Conservation (phyloP, 2,113 vertebrate species). For the Melanerpes aurifrons region DNA sequence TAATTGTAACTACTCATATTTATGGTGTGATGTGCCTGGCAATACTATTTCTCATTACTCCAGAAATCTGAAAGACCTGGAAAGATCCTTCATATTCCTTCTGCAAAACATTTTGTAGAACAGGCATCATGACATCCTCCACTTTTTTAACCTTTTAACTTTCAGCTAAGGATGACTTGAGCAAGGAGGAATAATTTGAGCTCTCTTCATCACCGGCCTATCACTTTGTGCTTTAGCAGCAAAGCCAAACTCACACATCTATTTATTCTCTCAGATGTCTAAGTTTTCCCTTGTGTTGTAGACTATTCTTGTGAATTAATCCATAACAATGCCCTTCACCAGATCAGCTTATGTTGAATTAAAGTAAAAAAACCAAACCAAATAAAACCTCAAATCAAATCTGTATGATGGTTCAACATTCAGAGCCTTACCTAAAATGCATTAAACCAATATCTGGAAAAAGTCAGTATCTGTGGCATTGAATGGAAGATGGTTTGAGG, state of each 20-base stretch:
- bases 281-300: not conserved
- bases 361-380: not conserved
- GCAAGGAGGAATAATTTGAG: not conserved
- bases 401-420: not conserved
- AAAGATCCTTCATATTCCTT: not conserved
- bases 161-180: not conserved
- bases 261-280: not conserved
- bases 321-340: not conserved
- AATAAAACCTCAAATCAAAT: not conserved
- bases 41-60: not conserved
- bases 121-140: not conserved
- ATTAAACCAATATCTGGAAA: not conserved
- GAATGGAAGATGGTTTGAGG: not conserved
- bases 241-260: not conserved
- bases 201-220: not conserved
- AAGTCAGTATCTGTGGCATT: not conserved
- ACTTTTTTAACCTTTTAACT: not conserved
- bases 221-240: not conserved
- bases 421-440: not conserved
- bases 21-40: not conserved
- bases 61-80: not conserved
- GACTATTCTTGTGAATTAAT: not conserved
- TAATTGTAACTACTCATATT: conserved; percentile 20
- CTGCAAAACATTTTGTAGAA: not conserved
- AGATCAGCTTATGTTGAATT: not conserved